These are phyloP conservation scores for Epirrhoe tristata DNA, from an alignment of 2,888 invertebrate genomes.

Conservation along the genomic window DNA sequence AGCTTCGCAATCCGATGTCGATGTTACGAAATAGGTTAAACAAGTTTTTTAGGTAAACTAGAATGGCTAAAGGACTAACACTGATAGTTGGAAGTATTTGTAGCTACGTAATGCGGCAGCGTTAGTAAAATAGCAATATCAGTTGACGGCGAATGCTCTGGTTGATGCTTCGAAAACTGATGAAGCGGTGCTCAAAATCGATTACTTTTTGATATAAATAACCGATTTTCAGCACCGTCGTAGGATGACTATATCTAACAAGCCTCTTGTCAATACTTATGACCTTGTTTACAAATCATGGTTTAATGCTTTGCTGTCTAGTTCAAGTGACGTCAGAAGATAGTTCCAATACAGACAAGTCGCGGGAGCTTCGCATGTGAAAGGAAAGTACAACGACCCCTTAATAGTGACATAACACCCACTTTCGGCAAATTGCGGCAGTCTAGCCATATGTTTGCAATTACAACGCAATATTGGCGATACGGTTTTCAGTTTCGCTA, in stretches of 20 bases:
- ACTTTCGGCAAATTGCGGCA: constrained; percentile 53
- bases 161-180: too few relatives aligned
- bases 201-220: not conserved
- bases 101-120: not conserved
- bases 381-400: constrained; percentile 64
- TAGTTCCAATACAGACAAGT: constrained; percentile 19
- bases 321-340: constrained; percentile 32
- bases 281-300: not conserved
- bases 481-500: not conserved
- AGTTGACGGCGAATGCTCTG: too few relatives aligned
- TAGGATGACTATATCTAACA: not conserved
- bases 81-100: not conserved
- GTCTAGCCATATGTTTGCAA: constrained; percentile 24
- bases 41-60: not conserved
- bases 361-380: constrained; percentile 46
- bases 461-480: constrained; percentile 6
- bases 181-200: too few relatives aligned
- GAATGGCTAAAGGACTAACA: not conserved
- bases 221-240: not conserved
- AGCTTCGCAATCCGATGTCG: constrained; percentile 2
- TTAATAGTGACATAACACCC: constrained; percentile 59
- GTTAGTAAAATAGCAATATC: too few relatives aligned
- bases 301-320: not conserved
- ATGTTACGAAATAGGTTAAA: constrained; percentile 10
- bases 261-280: not conserved